Evolutionary conservation across 1,140 invertebrate species (phyloP), one percentile per base, ranked within the genome.

Genomic region (Spodoptera litura): DNA sequence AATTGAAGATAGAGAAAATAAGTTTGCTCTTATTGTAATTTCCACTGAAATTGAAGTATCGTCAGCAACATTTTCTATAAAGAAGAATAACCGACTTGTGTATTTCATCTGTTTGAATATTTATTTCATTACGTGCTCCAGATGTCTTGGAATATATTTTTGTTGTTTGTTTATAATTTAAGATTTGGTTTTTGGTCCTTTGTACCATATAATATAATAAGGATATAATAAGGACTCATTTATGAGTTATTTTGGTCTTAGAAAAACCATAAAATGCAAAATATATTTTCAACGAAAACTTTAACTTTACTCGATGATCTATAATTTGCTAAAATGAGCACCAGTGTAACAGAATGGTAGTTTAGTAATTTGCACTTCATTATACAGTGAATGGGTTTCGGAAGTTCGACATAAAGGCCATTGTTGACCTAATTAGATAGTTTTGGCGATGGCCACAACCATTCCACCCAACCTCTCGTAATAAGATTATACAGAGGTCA

Each of bases 291-390:
- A 31, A 4, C 3, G 0, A 31, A 31, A 31, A 31, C 4, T 3
- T 31, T 4, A 31, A 31, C 3, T 31, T 31, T 31, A 31, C 31
- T 31, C 31, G 31, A 31, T 5, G 31, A 31, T 31, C 31, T 5
- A 5, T 31, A 2, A 31, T 31, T 31, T 31, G 31, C 31, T 31
- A 31, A 31, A 31, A 31, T 31, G 31, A 31, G 4, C 31, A 31
- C 31, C 31, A 31, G 4, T 31, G 4, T 31, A 31, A 44, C 61
- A 64, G 44, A 44, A 20, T 13, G n/a, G 35, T 44, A 38, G 44
- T n/a, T 64, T 44, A 27, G 56, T 64, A 44, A 64, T 64, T 64
- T 64, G 61, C 61, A 64, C 61, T 64, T 64, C 35, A 64, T 64
- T 64, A 64, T 64, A 20, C 61, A 20, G 13, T 15, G 35, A 64